These are phyloP conservation scores for Rhadina sibilatrix DNA, from an alignment of 2,113 vertebrate genomes.

Conservation along the genomic window DNA sequence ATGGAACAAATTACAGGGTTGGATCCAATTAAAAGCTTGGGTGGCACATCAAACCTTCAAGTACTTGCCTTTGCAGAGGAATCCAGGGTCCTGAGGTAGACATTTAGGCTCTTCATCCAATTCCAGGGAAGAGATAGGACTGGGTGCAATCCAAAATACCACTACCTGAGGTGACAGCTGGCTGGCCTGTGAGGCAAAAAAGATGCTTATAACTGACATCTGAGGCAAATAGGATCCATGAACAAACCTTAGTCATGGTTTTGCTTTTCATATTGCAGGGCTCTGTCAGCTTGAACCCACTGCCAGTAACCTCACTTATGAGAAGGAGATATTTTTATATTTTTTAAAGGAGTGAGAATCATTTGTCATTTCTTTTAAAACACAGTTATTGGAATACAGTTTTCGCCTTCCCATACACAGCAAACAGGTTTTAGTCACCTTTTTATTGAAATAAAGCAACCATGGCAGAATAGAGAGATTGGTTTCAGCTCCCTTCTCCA, in stretches of 20 bases:
- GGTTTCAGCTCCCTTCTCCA: not conserved
- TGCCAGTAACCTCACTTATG: not conserved
- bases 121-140: not conserved
- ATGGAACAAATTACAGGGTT: not conserved
- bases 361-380: not conserved
- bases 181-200: not conserved
- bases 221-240: not conserved
- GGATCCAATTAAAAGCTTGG: conserved; percentile 3
- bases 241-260: not conserved
- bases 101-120: not conserved
- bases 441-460: not conserved
- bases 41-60: not conserved
- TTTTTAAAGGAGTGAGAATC: not conserved
- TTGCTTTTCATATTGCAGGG: not conserved
- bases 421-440: not conserved
- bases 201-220: not conserved
- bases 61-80: not conserved
- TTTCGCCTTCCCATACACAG: not conserved
- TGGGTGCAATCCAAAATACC: not conserved
- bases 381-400: not conserved
- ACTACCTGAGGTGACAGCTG: not conserved
- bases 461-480: not conserved
- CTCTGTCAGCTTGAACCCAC: not conserved
- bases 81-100: not conserved
- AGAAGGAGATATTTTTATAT: not conserved